These are phyloP conservation scores for Dendroctonus valens DNA, from an alignment of 1,140 invertebrate genomes.

Conservation along the genomic window DNA sequence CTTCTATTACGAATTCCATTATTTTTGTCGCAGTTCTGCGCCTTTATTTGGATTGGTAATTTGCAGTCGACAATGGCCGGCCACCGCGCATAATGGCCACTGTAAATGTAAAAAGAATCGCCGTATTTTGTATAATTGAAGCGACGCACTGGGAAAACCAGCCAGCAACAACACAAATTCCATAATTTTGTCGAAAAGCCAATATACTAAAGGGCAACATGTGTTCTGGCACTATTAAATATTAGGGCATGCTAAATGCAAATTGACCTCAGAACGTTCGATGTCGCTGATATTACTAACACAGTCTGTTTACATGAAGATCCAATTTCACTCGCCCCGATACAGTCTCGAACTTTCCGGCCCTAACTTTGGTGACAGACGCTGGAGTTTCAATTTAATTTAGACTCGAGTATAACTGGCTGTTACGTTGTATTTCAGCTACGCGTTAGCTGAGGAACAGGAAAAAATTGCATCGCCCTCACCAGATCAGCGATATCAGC, in stretches of 20 bases:
- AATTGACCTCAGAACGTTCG: slow-evolving; percentile 18
- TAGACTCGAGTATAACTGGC: too few species aligned
- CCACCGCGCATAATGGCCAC: slow-evolving; percentile 5
- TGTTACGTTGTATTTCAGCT: too few species aligned
- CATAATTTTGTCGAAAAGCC: not conserved
- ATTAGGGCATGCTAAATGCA: slow-evolving; percentile 15
- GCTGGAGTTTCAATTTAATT: too few species aligned
- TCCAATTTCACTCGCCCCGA: slow-evolving; percentile 3
- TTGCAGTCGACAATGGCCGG: slow-evolving; percentile 10
- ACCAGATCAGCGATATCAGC: too few species aligned
- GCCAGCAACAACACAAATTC: not conserved
- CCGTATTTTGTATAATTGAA: slow-evolving; percentile 15
- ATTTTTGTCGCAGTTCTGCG: slow-evolving; percentile 11
- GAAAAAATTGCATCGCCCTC: too few species aligned
- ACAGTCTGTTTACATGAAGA: slow-evolving; percentile 1
- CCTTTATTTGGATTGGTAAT: slow-evolving; percentile 13
- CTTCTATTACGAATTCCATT: slow-evolving; percentile 11
- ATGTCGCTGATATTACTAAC: slow-evolving; percentile 4
- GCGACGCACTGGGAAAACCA: not conserved
- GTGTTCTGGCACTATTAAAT: not conserved
- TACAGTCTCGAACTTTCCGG: slow-evolving; percentile 4
- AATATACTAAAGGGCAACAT: not conserved
- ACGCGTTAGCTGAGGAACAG: too few species aligned
- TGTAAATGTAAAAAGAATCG: slow-evolving; percentile 12
- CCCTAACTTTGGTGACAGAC: not conserved